A percentile compares a stretch with the other conserved stretches of the same genome.
Evolutionary conservation across 2,113 vertebrate genomes (phyloP).

Genomic region (Erpornis zantholeuca): DNA sequence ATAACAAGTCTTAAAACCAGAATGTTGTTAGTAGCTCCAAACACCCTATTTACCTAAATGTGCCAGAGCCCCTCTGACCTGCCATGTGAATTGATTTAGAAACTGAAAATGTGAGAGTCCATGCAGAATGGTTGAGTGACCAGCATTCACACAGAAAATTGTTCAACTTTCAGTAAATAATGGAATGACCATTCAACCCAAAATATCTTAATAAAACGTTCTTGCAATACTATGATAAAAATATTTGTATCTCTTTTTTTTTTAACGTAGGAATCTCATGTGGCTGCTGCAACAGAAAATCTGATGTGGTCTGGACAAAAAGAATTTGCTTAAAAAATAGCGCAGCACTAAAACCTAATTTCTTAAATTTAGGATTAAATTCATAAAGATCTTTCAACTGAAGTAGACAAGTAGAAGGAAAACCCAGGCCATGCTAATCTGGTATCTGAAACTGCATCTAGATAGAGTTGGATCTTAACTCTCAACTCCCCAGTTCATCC

Average conservation of each 20-base stretch:
- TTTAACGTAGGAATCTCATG: not conserved
- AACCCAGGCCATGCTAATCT: not conserved
- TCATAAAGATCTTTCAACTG: not conserved
- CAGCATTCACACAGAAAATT: not conserved
- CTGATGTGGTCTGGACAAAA: not conserved
- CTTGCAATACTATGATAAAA: not conserved
- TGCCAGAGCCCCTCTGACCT: not conserved
- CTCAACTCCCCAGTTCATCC: not conserved
- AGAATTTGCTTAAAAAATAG: not conserved
- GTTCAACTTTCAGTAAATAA: not conserved
- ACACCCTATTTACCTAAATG: not conserved
- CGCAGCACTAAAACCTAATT: not conserved
- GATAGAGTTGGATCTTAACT: not conserved
- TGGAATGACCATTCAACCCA: not conserved
- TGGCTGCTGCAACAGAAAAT: not conserved
- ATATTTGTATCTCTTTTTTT: not conserved
- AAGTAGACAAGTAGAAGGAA: not conserved
- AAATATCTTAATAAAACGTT: not conserved
- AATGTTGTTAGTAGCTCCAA: accelerated
- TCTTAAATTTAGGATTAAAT: not conserved
- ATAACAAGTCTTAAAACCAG: not conserved
- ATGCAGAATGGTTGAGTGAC: not conserved
- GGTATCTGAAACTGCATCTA: not conserved
- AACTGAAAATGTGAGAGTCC: not conserved
- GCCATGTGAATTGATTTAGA: not conserved